phyloP scores from a whole-genome alignment of 2,113 vertebrate genomes.

The Vulpes ferrilata region DNA sequence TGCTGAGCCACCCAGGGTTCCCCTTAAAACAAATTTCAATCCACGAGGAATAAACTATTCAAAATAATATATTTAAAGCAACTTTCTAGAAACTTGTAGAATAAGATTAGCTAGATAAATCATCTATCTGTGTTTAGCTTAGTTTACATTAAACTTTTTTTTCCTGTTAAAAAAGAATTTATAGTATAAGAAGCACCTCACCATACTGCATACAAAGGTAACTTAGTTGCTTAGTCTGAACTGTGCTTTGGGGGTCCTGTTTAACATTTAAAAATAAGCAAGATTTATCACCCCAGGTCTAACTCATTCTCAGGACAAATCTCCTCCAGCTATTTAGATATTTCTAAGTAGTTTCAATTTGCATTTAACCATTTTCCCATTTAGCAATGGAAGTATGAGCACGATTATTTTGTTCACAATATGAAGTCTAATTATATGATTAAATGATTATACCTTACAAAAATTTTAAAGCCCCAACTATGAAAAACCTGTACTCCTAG shows the following conservation, averaged over 20 bases:
- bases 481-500: not conserved
- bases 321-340: not conserved
- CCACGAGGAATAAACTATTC: not conserved
- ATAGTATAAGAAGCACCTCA: not conserved
- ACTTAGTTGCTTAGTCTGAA: not conserved
- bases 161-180: not conserved
- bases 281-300: constrained; percentile 35
- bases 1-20: no score
- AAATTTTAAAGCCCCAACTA: constrained; percentile 20
- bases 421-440: constrained; percentile 56
- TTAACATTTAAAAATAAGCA: constrained; percentile 48
- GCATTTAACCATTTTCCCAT: constrained; percentile 33
- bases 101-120: constrained; percentile 15
- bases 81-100: constrained; percentile 10
- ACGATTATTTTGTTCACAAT: constrained; percentile 53
- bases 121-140: not conserved
- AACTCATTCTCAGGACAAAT: constrained; percentile 57
- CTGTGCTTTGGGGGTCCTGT: constrained; percentile 2
- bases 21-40: constrained; percentile 50
- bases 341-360: constrained; percentile 48
- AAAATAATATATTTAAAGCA: constrained; percentile 16
- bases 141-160: constrained; percentile 1
- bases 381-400: constrained; percentile 47
- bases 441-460: constrained; percentile 56
- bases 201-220: not conserved